A percentile compares a stretch with the other conserved stretches of the same genome.
Conservation (phyloP, 64 coral and sea anemone genomes). For the Anthopleura sola region DNA sequence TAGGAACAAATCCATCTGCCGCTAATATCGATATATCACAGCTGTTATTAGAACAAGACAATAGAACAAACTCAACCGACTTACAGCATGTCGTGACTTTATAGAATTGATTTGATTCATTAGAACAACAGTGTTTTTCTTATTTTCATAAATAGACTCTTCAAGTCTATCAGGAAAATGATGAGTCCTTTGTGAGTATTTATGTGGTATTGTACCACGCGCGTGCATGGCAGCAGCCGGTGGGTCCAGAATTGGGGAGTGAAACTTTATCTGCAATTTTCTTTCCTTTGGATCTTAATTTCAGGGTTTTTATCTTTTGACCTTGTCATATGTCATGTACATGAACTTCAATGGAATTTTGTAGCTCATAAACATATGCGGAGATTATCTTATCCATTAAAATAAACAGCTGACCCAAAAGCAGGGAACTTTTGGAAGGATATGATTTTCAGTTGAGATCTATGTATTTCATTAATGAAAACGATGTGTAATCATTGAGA, state of each 20-base stretch:
- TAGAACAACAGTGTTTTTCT: not conserved
- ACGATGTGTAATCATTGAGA: not conserved
- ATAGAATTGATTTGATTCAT: not conserved
- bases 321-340: not conserved
- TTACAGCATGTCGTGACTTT: not conserved
- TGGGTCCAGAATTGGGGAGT: not conserved
- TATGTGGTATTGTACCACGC: not conserved
- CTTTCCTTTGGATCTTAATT: not conserved
- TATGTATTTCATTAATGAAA: not conserved
- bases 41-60: not conserved
- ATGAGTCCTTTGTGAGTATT: not conserved
- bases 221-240: not conserved
- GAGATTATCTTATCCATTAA: not conserved
- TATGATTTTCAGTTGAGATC: not conserved
- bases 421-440: not conserved
- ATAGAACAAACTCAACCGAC: not conserved
- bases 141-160: not conserved
- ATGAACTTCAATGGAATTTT: not conserved
- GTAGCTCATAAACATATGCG: not conserved
- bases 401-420: not conserved
- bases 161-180: not conserved
- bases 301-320: slow-evolving; percentile 2
- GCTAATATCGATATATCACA: not conserved
- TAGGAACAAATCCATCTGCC: not conserved
- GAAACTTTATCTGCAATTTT: not conserved